A percentile compares a stretch with the other conserved stretches of the same genome.
Evolutionary conservation across 1,140 invertebrate species (phyloP).

Genomic region (Ctenoplectra terminalis): DNA sequence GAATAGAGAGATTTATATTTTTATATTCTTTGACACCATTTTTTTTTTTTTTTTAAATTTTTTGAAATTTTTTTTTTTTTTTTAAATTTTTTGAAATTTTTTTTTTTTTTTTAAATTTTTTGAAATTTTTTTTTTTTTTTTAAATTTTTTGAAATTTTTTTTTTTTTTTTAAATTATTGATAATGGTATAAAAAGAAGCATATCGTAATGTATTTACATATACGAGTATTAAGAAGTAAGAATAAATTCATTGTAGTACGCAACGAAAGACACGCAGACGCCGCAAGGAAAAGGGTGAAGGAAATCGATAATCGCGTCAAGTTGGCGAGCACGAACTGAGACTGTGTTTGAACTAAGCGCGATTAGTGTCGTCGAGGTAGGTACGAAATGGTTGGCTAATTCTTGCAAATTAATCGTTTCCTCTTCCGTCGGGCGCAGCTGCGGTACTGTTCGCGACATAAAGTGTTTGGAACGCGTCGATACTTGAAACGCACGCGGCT

Average conservation of each 20-base stretch:
- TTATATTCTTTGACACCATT: no score
- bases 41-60: no score
- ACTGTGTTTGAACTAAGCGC: conserved; percentile 20
- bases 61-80: no score
- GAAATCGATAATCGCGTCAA: conserved; percentile 29
- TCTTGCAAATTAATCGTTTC: conserved; percentile 62
- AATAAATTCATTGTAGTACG: background rate
- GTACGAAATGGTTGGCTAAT: conserved; percentile 46
- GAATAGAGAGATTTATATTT: no score
- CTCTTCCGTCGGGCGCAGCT: conserved; percentile 51
- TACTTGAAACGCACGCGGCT: conserved; percentile 52
- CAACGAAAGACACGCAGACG: background rate
- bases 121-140: no score
- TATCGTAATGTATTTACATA: no score
- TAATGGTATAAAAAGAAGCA: no score
- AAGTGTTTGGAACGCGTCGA: conserved; percentile 39
- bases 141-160: no score
- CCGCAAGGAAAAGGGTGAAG: background rate
- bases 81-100: no score
- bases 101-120: no score
- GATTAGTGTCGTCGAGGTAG: conserved; percentile 36
- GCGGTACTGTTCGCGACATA: conserved; percentile 42
- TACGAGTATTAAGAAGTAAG: background rate
- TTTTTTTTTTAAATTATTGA: no score
- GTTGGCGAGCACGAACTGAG: background rate